Evolutionary conservation across 35 echinoderm and acorn worm genomes (phyloP), one percentile per base, ranked within the genome.

Genomic region (Amphiura filiformis): DNA sequence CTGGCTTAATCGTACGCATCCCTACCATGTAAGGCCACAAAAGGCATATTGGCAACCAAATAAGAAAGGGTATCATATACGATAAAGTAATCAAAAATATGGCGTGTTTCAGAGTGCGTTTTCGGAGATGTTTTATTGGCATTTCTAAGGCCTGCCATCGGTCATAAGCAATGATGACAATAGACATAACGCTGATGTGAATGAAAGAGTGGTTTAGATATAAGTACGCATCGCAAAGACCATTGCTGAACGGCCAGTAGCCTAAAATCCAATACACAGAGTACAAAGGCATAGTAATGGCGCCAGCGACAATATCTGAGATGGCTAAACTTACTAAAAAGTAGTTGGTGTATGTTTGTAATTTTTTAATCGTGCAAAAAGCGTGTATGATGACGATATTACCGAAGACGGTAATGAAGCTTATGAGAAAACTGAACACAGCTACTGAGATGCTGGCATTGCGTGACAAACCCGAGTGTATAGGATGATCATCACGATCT

Each of bases 261-360:
- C 86, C 86, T n/a, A 78, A 28, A 18, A 87, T 32, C 75, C 37
- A 79, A 47, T 79, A 56, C 4, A 79, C 37, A 40, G 75, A 42
- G 33, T 80, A 86, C 31, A 91, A 39, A 26, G 82, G 64, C 90
- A 91, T 91, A 0, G 39, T 80, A 32, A 80, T 33, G 0, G 41
- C 31, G 0, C 91, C 91, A 4, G 80, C 75, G 13, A 88, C n/a
- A 0, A 87, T 26, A 49, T 93, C 91, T 11, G 91, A 70, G 18
- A 93, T 34, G 22, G 91, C 87, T 26, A 93, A 57, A 35, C 80
- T 84, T 9, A 93, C 76, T 79, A 93, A 82, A 37, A 84, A 93
- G 86, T 88, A 93, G 42, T 93, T 93, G 31, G 57, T 89, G 36
- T 88, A 88, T 14, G 85, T 86, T n/a, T 81, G 86, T 31, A 93